Percentiles rank a stretch among this genome's conserved stretches.
phyloP scores from a whole-genome alignment of 2,797 vertebrate genomes.

The Chelon labrosus region DNA sequence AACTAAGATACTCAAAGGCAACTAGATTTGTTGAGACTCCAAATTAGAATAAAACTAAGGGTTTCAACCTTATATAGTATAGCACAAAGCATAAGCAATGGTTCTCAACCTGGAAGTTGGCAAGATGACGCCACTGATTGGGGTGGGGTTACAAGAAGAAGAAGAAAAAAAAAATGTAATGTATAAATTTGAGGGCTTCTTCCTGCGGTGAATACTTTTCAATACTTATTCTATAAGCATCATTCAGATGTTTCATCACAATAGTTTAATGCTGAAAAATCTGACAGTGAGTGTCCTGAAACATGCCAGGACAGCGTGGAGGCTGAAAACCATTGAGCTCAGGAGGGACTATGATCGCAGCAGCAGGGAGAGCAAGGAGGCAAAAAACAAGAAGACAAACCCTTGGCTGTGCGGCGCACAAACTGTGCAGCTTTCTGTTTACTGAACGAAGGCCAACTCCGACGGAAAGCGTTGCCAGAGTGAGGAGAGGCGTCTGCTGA shows the following conservation, averaged over 20 bases:
- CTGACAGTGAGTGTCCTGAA: not conserved
- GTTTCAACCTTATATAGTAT: constrained; percentile 9
- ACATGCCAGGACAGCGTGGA: not conserved
- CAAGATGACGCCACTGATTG: not conserved
- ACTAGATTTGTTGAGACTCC: not conserved
- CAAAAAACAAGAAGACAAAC: constrained; percentile 65
- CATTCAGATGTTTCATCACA: accelerated
- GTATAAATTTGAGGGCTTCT: no score
- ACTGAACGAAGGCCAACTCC: constrained; percentile 76
- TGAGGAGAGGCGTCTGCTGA: constrained; percentile 73
- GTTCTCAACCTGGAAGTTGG: constrained; percentile 48
- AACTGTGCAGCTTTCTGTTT: constrained; percentile 77
- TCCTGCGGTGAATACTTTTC: not conserved
- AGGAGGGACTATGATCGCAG: constrained; percentile 25
- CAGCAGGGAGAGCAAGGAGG: constrained; percentile 29
- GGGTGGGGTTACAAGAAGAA: no score
- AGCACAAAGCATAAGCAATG: constrained; percentile 38
- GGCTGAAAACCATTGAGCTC: constrained; percentile 61
- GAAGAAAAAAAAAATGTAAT: not conserved
- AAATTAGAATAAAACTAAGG: constrained; percentile 15
- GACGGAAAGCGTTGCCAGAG: constrained; percentile 64
- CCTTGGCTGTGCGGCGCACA: constrained; percentile 73
- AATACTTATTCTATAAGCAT: not conserved
- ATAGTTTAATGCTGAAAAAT: not conserved
- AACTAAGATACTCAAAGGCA: not conserved